phyloP scores from a whole-genome alignment of 2,888 invertebrate genomes.

The Philereme transversata region DNA sequence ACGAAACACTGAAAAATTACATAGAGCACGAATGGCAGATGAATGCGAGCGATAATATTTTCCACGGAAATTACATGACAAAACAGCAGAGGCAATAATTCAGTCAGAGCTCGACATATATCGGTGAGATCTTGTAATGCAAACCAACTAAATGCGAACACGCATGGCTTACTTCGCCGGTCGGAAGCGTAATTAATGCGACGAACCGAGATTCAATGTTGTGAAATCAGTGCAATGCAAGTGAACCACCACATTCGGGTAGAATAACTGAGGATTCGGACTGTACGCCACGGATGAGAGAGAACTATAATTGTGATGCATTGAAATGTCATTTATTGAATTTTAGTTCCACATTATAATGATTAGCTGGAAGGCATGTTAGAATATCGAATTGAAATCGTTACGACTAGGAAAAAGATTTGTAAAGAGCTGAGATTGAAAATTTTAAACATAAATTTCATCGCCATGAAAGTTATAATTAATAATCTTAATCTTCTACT shows the following conservation, averaged over 20 bases:
- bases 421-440: no score
- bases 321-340: no score
- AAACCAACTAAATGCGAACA: conserved; percentile 34
- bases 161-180: conserved; percentile 30
- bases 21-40: conserved; percentile 23
- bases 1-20: conserved; percentile 18
- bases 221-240: conserved; percentile 20
- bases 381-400: no score
- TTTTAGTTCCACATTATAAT: no score
- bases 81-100: conserved; percentile 30
- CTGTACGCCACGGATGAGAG: no score
- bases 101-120: conserved; percentile 27
- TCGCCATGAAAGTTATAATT: neutral
- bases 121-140: conserved; percentile 30
- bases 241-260: conserved; percentile 11
- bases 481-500: conserved; percentile 10
- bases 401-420: no score
- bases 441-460: no score
- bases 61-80: conserved; percentile 30
- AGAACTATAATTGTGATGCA: no score
- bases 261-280: conserved; percentile 2
- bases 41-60: conserved; percentile 27
- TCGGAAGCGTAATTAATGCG: conserved; percentile 30
- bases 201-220: conserved; percentile 23
- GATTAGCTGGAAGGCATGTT: no score